Evolutionary conservation across 2,888 invertebrate genomes (phyloP).

Genomic region (Gnatocerus cornutus): DNA sequence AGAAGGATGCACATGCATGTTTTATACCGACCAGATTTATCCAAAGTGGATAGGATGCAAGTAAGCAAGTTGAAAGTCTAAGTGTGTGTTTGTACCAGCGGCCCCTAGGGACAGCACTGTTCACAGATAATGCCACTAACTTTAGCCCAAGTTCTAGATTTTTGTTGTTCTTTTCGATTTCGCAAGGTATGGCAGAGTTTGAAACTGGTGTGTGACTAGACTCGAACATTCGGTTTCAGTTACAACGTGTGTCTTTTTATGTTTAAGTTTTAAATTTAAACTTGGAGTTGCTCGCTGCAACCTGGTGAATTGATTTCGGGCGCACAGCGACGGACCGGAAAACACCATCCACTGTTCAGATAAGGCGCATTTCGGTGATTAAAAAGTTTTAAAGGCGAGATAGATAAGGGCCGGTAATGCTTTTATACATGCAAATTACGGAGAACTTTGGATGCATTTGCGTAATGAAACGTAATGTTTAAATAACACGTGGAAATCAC

Average conservation of each 20-base stretch:
- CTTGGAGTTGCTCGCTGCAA: slow-evolving; percentile 35
- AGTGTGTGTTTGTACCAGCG: slow-evolving; percentile 61
- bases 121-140: slow-evolving; percentile 66
- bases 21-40: slow-evolving; percentile 59
- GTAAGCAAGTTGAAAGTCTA: slow-evolving; percentile 60
- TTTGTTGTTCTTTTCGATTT: slow-evolving; percentile 68
- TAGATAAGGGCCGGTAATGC: slow-evolving; percentile 22
- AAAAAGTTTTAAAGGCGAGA: slow-evolving; percentile 23
- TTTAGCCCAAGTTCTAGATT: slow-evolving; percentile 64
- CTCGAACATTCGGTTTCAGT: slow-evolving; percentile 59
- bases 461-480: slow-evolving; percentile 33
- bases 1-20: slow-evolving; percentile 23
- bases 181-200: slow-evolving; percentile 62
- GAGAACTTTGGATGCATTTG: slow-evolving; percentile 23
- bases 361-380: slow-evolving; percentile 17
- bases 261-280: slow-evolving; percentile 53
- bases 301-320: slow-evolving; percentile 35
- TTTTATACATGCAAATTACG: slow-evolving; percentile 39
- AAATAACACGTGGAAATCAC: slow-evolving; percentile 20
- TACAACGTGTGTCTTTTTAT: slow-evolving; percentile 54
- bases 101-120: slow-evolving; percentile 62
- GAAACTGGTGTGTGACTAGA: slow-evolving; percentile 64
- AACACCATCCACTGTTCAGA: slow-evolving; percentile 1
- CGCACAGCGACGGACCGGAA: slow-evolving; percentile 3
- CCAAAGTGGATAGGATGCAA: slow-evolving; percentile 60